These are phyloP conservation scores for Apotomis betuletana DNA, from an alignment of 2,888 invertebrate species.

Conservation along the genomic window DNA sequence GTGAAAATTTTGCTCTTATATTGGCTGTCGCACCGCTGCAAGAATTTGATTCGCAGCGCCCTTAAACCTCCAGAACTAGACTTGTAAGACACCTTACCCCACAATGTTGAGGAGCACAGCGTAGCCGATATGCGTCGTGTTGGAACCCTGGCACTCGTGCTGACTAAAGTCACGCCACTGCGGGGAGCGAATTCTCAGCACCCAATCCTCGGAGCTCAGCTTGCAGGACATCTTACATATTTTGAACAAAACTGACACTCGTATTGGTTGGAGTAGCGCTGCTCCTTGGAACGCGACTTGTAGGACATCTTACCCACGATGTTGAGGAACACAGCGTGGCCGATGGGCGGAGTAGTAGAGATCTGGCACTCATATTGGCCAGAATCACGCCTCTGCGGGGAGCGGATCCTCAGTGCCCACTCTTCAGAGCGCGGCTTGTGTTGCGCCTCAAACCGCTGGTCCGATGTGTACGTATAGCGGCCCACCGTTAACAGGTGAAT, in stretches of 20 bases:
- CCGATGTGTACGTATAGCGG: constrained; percentile 93
- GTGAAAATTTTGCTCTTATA: constrained; percentile 91
- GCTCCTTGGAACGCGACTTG: constrained; percentile 92
- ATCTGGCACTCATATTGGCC: constrained; percentile 96
- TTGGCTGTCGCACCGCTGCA: constrained; percentile 90
- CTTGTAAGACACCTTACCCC: constrained; percentile 87
- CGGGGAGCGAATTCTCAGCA: too few relatives aligned
- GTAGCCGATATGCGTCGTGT: constrained; percentile 93
- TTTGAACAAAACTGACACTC: neutral
- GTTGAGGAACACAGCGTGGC: constrained; percentile 90
- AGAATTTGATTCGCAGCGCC: too few relatives aligned
- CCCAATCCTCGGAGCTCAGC: too few relatives aligned
- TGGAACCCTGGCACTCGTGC: constrained; percentile 96
- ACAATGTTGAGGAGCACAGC: constrained; percentile 92
- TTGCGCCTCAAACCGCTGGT: constrained; percentile 91
- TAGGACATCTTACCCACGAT: constrained; percentile 90
- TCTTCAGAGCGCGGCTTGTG: constrained; percentile 94
- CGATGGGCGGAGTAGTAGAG: constrained; percentile 94
- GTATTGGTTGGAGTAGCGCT: neutral
- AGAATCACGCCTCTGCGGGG: constrained; percentile 91
- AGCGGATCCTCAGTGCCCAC: constrained; percentile 88
- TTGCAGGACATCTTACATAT: neutral
- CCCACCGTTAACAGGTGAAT: constrained; percentile 95
- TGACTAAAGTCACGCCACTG: constrained; percentile 92
- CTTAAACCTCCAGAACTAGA: constrained; percentile 84